These are phyloP conservation scores for Chionodraco myersi DNA, from an alignment of 2,113 vertebrate species.

Conservation along the genomic window DNA sequence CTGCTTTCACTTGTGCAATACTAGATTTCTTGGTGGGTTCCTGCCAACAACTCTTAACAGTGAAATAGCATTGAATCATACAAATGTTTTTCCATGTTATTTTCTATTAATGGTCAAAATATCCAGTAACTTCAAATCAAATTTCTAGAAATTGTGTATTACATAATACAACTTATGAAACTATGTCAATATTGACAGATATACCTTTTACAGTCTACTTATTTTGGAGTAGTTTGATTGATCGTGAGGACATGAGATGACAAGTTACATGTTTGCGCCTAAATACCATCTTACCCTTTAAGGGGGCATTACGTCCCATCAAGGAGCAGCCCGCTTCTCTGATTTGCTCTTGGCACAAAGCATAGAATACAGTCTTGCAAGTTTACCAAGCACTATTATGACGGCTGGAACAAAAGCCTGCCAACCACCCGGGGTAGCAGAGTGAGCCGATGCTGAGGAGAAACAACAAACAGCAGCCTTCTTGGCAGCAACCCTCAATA, in stretches of 20 bases:
- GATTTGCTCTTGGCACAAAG: slow-evolving; percentile 22
- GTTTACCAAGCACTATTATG: slow-evolving; percentile 9
- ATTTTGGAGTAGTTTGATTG: slow-evolving; percentile 12
- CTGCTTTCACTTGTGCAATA: not conserved
- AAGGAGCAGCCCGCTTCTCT: not conserved
- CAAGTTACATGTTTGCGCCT: not conserved
- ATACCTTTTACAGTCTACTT: not conserved
- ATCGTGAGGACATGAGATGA: not conserved
- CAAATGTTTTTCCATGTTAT: too few species aligned
- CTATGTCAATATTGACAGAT: too few species aligned
- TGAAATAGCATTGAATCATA: not conserved
- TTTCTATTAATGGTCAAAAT: not conserved
- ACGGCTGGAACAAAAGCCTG: slow-evolving; percentile 10
- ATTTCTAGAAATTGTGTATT: not conserved
- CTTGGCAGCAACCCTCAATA: slow-evolving; percentile 22
- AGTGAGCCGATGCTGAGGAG: slow-evolving; percentile 25
- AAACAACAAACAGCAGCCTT: slow-evolving; percentile 43
- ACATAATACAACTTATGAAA: not conserved
- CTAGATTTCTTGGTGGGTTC: not conserved
- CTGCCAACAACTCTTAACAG: not conserved
- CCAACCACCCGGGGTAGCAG: slow-evolving; percentile 18
- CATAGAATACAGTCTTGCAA: not conserved
- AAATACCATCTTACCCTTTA: not conserved
- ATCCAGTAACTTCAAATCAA: not conserved
- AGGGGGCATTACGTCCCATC: too few species aligned